Evolutionary conservation across 2,888 invertebrate genomes (phyloP), one percentile per base, ranked within the genome.

Genomic region (Notodonta dromedarius): DNA sequence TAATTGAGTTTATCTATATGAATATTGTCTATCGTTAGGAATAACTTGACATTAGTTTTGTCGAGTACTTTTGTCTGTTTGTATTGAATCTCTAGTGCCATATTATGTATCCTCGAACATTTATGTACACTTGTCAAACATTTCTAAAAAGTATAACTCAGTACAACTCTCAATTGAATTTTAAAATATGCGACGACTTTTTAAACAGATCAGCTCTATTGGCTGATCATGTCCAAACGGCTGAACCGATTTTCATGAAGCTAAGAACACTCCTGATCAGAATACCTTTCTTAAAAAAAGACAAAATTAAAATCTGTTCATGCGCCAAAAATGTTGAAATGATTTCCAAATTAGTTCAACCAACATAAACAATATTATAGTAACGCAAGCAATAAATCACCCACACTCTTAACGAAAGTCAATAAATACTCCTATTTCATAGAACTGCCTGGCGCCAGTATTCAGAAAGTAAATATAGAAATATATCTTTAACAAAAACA

Each of bases 1-100:
- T 65, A 71, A 74, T 76, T 74, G 70, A 66, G 57, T 63, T 72
- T 76, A 76, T 76, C 77, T 77, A 70, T 71, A 76, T 74, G 73
- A 69, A 69, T 76, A 78, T 74, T 71, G 69, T 71, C 24, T 50
- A 56, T 58, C 57, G 57, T 59, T 7, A 61, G 46, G 58, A 32
- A 63, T 61, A n/a, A 58, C 55, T 60, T 61, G 63, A 66, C 62
- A 65, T 70, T 73, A 66, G 67, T 71, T 70, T 71, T 69, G 69
- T 71, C 66, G 66, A 65, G 68, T 60, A 66, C 58, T 62, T 59
- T 60, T 7, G 4, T 53, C 12, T 53, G 35, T 32, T 35, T 53
- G 35, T 50, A 50, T 9, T 16, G 16, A n/a, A n/a, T n/a, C 46
- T 13, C 5, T 5, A n/a, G 7, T 35, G 1, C 35, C 35, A 35